phyloP scores from a whole-genome alignment of 2,113 vertebrate species.

The Sphyrna mokarran region DNA sequence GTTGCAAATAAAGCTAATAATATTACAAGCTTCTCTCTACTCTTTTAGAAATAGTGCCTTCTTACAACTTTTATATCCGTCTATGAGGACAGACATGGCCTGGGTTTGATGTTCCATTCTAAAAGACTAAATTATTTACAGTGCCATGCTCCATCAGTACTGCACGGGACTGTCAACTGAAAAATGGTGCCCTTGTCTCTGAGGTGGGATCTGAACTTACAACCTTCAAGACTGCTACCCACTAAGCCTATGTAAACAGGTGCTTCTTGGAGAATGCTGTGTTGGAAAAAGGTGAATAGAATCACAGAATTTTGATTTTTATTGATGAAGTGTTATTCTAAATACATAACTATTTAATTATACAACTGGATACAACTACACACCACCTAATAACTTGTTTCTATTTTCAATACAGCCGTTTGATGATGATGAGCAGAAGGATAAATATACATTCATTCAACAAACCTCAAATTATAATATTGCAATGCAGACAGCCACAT shows the following conservation, averaged over 20 bases:
- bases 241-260: not conserved
- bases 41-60: not conserved
- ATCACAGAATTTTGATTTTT: not conserved
- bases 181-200: not conserved
- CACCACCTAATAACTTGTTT: conserved; percentile 5
- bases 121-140: not conserved
- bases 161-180: not conserved
- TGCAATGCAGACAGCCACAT: not conserved
- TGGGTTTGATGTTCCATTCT: not conserved
- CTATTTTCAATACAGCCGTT: conserved; percentile 14
- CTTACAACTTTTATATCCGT: not conserved
- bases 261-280: not conserved
- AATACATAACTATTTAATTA: not conserved
- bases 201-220: not conserved
- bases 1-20: not conserved
- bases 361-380: not conserved
- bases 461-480: conserved; percentile 6
- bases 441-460: not conserved
- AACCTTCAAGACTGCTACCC: not conserved
- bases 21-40: not conserved
- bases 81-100: not conserved
- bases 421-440: not conserved
- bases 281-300: not conserved
- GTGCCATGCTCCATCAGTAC: not conserved
- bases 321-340: not conserved